Evolutionary conservation across 2,113 vertebrate species (phyloP).

Genomic region (Centropus bengalensis): DNA sequence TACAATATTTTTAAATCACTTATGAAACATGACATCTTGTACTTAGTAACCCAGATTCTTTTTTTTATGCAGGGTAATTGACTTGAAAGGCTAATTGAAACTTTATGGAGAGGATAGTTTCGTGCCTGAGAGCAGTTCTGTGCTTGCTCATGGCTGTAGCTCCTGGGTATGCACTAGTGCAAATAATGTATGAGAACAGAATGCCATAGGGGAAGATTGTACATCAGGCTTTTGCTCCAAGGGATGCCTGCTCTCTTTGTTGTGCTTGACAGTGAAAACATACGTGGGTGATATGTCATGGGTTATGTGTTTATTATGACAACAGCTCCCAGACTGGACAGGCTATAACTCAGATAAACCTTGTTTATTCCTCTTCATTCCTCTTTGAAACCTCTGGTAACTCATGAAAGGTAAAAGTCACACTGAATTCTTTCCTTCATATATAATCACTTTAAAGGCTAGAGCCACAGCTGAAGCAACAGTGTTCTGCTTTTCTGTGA

Average conservation of each 20-base stretch:
- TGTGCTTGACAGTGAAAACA: constrained; percentile 1
- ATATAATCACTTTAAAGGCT: constrained; percentile 41
- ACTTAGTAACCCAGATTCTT: neutral
- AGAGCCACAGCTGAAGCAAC: neutral
- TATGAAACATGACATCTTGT: constrained; percentile 25
- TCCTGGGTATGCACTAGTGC: neutral
- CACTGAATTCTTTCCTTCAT: constrained; percentile 62
- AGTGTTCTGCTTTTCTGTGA: neutral
- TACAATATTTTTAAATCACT: constrained; percentile 35
- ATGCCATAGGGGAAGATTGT: neutral
- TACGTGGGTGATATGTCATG: neutral
- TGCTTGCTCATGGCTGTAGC: neutral
- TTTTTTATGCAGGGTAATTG: constrained; percentile 13
- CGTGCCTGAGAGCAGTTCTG: neutral
- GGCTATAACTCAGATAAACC: neutral
- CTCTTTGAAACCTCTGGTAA: constrained; percentile 60
- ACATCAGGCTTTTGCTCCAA: neutral
- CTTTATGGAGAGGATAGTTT: constrained; percentile 21
- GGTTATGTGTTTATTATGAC: constrained; percentile 6
- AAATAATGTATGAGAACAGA: neutral
- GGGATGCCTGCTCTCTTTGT: neutral
- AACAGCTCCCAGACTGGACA: neutral
- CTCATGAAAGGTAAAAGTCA: constrained; percentile 52
- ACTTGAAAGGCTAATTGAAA: constrained; percentile 54
- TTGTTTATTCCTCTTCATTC: constrained; percentile 26